Percentiles rank a stretch among this genome's conserved stretches.
phyloP scores from a whole-genome alignment of 2,113 vertebrate genomes.

The Atherinomorus stipes region DNA sequence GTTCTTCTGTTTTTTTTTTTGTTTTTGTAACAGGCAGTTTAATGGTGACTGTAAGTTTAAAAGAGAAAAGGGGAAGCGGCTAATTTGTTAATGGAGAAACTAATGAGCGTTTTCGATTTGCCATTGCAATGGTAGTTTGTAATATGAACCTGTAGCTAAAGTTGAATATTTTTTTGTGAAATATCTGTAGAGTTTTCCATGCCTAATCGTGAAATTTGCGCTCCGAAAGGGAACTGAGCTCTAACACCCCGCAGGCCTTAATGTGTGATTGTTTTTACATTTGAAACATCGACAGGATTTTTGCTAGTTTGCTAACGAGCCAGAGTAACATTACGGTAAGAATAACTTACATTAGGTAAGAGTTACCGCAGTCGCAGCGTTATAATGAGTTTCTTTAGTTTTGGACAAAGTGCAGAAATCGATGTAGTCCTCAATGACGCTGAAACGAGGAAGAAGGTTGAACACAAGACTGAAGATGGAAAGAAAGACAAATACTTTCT shows the following conservation, averaged over 20 bases:
- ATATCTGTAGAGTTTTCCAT: constrained; percentile 18
- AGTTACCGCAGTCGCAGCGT: constrained; percentile 19
- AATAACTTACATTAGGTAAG: constrained; percentile 5
- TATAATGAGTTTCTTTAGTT: constrained; percentile 97
- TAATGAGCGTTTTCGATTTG: constrained; percentile 32
- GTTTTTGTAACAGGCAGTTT: neutral
- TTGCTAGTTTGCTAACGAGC: constrained; percentile 17
- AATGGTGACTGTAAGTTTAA: neutral
- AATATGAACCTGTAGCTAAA: constrained; percentile 59
- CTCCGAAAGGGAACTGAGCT: neutral
- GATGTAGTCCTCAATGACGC: constrained; percentile 93
- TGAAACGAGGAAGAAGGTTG: constrained; percentile 92
- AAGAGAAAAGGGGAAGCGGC: constrained; percentile 1
- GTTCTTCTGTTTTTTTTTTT: neutral
- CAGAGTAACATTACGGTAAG: neutral
- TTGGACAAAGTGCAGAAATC: constrained; percentile 94
- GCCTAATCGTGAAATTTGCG: neutral
- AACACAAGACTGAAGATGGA: constrained; percentile 96
- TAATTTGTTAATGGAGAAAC: constrained; percentile 48
- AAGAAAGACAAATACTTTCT: constrained; percentile 97
- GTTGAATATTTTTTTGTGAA: constrained; percentile 21
- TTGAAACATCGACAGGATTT: constrained; percentile 9
- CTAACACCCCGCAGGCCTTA: constrained; percentile 29
- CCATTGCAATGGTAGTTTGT: constrained; percentile 28
- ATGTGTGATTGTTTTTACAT: constrained; percentile 26